Conservation (phyloP, 2,888 invertebrate species). For the Eupithecia abbreviata region DNA sequence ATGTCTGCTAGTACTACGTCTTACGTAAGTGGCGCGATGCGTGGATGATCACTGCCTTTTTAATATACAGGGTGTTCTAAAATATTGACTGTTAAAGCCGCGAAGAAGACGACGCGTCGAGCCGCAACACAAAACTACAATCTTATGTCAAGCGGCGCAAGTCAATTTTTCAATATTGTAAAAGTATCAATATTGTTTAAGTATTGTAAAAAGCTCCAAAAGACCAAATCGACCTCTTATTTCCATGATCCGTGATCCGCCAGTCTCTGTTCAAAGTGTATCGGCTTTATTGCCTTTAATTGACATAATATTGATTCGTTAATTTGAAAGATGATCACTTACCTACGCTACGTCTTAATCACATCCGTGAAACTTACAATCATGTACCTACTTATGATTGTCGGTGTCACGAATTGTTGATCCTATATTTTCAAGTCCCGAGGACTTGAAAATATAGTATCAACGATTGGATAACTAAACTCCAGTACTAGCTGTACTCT, state of each 20-base stretch:
- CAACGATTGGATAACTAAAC: neutral
- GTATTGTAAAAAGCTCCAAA: too few relatives aligned
- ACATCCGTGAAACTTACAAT: neutral
- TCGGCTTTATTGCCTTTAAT: neutral
- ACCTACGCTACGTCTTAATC: too few relatives aligned
- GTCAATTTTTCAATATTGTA: too few relatives aligned
- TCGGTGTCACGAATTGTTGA: too few relatives aligned
- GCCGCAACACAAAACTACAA: too few relatives aligned
- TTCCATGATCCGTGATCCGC: neutral
- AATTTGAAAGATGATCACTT: neutral
- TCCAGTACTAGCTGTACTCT: neutral
- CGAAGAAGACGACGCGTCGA: too few relatives aligned
- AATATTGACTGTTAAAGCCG: too few relatives aligned
- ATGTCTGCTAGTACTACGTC: constrained; percentile 19
- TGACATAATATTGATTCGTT: neutral
- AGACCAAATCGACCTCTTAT: too few relatives aligned
- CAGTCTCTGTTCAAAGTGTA: neutral
- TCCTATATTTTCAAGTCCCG: too few relatives aligned
- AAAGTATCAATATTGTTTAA: too few relatives aligned
- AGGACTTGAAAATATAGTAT: neutral
- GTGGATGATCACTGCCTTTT: constrained; percentile 21
- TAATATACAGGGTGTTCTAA: constrained; percentile 16
- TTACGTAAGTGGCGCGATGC: constrained; percentile 36
- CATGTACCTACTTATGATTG: neutral
- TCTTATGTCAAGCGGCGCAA: too few relatives aligned